A percentile compares a stretch with the other conserved stretches of the same genome.
phyloP scores from a whole-genome alignment of 1,140 invertebrate genomes.

The Pseudachorutes palmiensis region DNA sequence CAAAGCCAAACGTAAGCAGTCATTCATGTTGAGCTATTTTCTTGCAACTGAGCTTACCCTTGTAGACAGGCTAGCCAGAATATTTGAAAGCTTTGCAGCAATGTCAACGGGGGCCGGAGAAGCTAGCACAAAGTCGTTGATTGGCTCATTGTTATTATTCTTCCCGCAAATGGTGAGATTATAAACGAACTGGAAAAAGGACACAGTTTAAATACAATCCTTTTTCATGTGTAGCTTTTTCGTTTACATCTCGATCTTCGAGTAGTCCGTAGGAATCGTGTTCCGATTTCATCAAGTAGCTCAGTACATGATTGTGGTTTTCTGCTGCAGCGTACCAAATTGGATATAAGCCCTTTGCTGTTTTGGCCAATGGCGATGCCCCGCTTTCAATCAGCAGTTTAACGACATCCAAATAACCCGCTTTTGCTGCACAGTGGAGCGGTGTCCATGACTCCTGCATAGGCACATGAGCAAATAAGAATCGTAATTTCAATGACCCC shows the following conservation, averaged over 20 bases:
- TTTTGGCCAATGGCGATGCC: slow-evolving; percentile 85
- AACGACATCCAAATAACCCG: slow-evolving; percentile 89
- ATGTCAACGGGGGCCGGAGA: slow-evolving; percentile 96
- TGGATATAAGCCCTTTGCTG: slow-evolving; percentile 85
- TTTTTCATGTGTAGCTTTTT: neutral
- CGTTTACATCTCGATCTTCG: slow-evolving; percentile 77
- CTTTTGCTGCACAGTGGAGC: slow-evolving; percentile 88
- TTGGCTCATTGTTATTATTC: slow-evolving; percentile 88
- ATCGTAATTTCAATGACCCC: no score
- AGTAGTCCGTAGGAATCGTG: slow-evolving; percentile 94
- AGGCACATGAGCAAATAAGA: no score
- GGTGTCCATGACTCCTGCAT: slow-evolving; percentile 91
- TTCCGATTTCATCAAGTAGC: slow-evolving; percentile 93
- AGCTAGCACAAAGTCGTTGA: slow-evolving; percentile 92
- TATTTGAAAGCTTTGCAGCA: slow-evolving; percentile 91
- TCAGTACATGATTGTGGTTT: slow-evolving; percentile 89
- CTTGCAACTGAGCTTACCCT: slow-evolving; percentile 51
- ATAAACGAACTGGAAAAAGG: slow-evolving; percentile 76
- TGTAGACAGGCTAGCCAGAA: slow-evolving; percentile 75
- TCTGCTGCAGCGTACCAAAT: slow-evolving; percentile 95
- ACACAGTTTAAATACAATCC: neutral
- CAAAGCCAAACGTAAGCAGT: slow-evolving; percentile 15
- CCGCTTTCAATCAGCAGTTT: slow-evolving; percentile 90
- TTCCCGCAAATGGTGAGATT: slow-evolving; percentile 98
- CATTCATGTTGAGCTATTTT: neutral